Evolutionary conservation across 2,888 invertebrate species (phyloP).

Genomic region (Cylloceria caligata): DNA sequence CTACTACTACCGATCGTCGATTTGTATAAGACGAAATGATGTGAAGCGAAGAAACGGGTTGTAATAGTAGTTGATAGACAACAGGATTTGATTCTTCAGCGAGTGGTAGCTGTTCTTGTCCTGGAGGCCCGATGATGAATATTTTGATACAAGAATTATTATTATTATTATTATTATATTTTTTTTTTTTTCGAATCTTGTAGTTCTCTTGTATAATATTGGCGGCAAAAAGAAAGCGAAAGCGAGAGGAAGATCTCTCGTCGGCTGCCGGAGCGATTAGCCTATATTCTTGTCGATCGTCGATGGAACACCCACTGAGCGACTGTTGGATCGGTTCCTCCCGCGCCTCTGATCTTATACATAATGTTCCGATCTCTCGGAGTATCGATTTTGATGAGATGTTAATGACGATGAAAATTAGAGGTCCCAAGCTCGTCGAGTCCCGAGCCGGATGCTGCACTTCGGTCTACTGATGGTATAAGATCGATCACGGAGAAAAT

Average conservation of each 20-base stretch:
- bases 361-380: background rate
- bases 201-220: background rate
- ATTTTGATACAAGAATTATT: conserved; percentile 3
- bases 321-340: conserved; percentile 7
- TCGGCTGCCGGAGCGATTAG: conserved; percentile 25
- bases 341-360: conserved; percentile 4
- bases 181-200: background rate
- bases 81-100: background rate
- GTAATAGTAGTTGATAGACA: conserved; percentile 8
- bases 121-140: background rate
- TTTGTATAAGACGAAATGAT: background rate
- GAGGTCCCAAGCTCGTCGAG: background rate
- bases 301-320: conserved; percentile 41
- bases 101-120: background rate
- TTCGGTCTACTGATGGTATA: background rate
- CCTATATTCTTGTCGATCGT: conserved; percentile 14
- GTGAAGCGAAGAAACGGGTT: conserved; percentile 6
- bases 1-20: conserved; percentile 8
- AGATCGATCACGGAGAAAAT: no score
- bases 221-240: background rate
- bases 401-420: conserved; percentile 16
- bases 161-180: background rate
- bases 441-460: background rate
- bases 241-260: background rate
- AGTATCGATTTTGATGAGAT: background rate